Evolutionary conservation across 2,797 vertebrate species (phyloP).

Genomic region (Ptychadena robeensis): DNA sequence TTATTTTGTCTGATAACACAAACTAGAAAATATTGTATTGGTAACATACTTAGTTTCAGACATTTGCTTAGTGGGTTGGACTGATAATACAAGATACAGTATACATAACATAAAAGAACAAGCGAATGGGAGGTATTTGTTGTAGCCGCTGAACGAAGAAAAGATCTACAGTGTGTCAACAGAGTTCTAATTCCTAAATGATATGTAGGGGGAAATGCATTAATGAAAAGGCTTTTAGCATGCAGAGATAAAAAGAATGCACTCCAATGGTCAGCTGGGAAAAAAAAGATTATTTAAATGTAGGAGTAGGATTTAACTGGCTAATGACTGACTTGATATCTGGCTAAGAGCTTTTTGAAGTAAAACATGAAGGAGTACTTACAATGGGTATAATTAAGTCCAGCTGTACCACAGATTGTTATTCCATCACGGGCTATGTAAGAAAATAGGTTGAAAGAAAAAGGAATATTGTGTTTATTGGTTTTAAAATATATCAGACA

Average conservation of each 20-base stretch:
- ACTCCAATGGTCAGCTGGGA: not conserved
- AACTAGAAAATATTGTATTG: not conserved
- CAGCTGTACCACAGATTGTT: not conserved
- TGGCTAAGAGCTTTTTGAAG: constrained; percentile 24
- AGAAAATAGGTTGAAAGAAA: constrained; percentile 1
- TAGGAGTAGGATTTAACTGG: constrained; percentile 13
- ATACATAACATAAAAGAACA: constrained; percentile 25
- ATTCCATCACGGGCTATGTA: not conserved
- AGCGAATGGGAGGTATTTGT: not conserved
- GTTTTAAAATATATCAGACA: not conserved
- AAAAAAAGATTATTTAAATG: not conserved
- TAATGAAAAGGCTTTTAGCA: constrained; percentile 13
- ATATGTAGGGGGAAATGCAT: constrained; percentile 2
- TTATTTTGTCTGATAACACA: not conserved
- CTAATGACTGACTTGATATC: constrained; percentile 25
- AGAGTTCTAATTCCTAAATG: constrained; percentile 12
- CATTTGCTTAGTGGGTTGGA: constrained; percentile 48
- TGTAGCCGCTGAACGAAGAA: not conserved
- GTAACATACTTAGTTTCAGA: not conserved
- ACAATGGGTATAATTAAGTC: not conserved
- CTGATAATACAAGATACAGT: constrained; percentile 1
- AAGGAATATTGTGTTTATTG: constrained; percentile 9
- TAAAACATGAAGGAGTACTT: constrained; percentile 14
- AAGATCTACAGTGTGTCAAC: not conserved
- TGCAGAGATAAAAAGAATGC: constrained; percentile 28